Evolutionary conservation across 2,113 vertebrate genomes (phyloP).

Genomic region (Calyptommatus sinebrachiatus): DNA sequence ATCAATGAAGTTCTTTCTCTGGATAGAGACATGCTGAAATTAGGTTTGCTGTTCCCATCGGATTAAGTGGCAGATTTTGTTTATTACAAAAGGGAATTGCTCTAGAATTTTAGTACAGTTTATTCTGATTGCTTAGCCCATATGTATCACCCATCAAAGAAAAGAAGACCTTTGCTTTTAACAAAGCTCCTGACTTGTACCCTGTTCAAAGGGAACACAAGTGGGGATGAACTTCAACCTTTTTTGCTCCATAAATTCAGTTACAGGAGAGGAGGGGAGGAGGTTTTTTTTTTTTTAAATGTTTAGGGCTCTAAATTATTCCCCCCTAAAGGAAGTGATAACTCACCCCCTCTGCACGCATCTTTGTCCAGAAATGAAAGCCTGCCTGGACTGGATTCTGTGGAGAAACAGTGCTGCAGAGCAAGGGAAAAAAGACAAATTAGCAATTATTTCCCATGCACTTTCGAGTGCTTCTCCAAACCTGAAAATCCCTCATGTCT

Average conservation of each 20-base stretch:
- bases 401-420: background rate
- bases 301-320: background rate
- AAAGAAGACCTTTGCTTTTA: background rate
- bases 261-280: too few relatives aligned
- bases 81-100: background rate
- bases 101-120: background rate
- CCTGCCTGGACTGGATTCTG: background rate
- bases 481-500: background rate
- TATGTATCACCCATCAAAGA: background rate
- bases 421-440: background rate
- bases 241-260: background rate
- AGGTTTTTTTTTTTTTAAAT: background rate
- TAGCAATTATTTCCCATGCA: background rate
- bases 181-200: too few relatives aligned
- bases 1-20: background rate
- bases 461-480: background rate
- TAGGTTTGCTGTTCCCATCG: background rate
- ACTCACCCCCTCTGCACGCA: constrained; percentile 18
- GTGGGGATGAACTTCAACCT: too few relatives aligned
- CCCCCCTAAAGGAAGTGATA: background rate
- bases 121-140: background rate
- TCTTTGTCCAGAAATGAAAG: background rate
- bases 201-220: too few relatives aligned
- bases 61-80: background rate
- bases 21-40: background rate